phyloP scores from a whole-genome alignment of 2,797 vertebrate genomes.

The Odontamblyopus rebecca region DNA sequence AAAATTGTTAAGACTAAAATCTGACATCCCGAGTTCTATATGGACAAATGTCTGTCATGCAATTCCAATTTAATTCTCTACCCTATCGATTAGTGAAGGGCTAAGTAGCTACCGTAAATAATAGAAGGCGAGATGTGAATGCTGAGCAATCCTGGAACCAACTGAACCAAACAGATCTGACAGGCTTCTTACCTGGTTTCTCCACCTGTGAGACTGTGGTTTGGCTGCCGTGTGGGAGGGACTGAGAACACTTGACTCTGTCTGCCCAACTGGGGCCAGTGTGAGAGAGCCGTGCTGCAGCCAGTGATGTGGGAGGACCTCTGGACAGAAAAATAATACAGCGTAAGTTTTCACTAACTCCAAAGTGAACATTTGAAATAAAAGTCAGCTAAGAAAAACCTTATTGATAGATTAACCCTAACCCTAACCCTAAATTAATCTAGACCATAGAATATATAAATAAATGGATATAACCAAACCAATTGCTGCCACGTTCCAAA shows the following conservation, averaged over 20 bases:
- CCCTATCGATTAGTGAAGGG: too few relatives aligned
- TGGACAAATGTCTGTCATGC: not conserved
- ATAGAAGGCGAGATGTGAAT: not conserved
- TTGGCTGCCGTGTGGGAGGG: constrained; percentile 62
- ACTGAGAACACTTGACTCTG: constrained; percentile 90
- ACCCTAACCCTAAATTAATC: not conserved
- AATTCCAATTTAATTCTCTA: not conserved
- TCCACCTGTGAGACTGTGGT: constrained; percentile 62
- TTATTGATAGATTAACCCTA: too few relatives aligned
- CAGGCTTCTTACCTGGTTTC: constrained; percentile 73
- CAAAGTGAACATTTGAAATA: not conserved
- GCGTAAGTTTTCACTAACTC: not conserved
- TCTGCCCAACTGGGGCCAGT: constrained; percentile 95
- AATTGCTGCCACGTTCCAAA: too few relatives aligned
- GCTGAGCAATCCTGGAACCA: not conserved
- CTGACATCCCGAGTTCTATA: not conserved
- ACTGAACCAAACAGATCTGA: not conserved
- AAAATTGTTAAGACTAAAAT: too few relatives aligned
- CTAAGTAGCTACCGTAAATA: too few relatives aligned
- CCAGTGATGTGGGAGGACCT: constrained; percentile 81
- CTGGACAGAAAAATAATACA: constrained; percentile 65
- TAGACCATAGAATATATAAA: not conserved
- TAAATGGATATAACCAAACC: too few relatives aligned
- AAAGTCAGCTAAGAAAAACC: not conserved
- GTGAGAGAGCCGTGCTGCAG: constrained; percentile 83